A percentile compares a stretch with the other conserved stretches of the same genome.
Conservation (phyloP, 2,113 vertebrate species). For the Leptosomus discolor region DNA sequence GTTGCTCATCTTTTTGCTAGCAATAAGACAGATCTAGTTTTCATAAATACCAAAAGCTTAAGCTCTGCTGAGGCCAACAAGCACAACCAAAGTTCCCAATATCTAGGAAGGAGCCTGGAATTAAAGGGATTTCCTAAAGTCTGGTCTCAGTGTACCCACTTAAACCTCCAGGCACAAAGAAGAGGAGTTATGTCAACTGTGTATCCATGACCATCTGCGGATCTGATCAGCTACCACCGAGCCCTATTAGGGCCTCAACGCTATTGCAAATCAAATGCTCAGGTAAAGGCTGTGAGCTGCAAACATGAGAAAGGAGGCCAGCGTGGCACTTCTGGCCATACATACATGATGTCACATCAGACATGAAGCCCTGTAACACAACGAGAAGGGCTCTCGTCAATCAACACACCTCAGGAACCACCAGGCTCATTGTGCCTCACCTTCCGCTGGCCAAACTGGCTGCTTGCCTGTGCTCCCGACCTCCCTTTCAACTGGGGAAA, state of each 20-base stretch:
- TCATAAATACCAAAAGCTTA: not conserved
- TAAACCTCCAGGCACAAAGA: not conserved
- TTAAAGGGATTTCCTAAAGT: not conserved
- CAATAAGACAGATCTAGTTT: not conserved
- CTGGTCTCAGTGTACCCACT: not conserved
- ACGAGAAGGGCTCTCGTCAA: not conserved
- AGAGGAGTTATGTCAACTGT: not conserved
- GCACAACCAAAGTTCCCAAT: not conserved
- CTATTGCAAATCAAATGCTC: not conserved
- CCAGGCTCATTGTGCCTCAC: rapidly evolving
- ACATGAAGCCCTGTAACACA: not conserved
- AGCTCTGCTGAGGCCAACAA: not conserved
- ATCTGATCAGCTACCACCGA: not conserved
- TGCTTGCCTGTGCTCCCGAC: not conserved
- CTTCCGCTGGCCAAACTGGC: not conserved
- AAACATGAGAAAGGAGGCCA: not conserved
- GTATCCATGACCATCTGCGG: not conserved
- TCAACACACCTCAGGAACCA: not conserved
- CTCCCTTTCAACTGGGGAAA: not conserved
- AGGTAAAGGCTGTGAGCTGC: not conserved
- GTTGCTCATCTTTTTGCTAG: not conserved
- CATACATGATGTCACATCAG: no score
- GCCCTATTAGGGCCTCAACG: not conserved
- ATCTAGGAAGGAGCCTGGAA: not conserved
- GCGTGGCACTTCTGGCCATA: not conserved